These are phyloP conservation scores for Tryphoninae sp. DNA, from an alignment of 2,888 invertebrate genomes.

Conservation along the genomic window DNA sequence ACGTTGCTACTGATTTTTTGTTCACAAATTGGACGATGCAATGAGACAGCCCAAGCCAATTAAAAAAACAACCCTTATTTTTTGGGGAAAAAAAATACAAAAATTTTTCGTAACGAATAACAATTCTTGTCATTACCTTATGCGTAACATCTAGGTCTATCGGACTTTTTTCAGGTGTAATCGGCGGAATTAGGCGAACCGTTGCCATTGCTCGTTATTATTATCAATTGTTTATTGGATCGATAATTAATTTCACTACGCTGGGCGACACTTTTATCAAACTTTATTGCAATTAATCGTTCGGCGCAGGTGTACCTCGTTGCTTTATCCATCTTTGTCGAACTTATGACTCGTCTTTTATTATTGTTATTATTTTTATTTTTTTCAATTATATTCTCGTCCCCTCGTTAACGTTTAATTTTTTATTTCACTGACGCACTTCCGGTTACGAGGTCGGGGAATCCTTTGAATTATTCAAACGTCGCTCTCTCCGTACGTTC, in stretches of 20 bases:
- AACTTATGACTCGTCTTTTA: conserved; percentile 33
- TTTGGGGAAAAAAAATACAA: conserved; percentile 10
- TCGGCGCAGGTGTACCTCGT: conserved; percentile 49
- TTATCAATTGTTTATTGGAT: conserved; percentile 64
- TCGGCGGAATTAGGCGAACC: conserved; percentile 66
- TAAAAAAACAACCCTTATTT: conserved; percentile 45
- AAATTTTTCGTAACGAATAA: conserved; percentile 19
- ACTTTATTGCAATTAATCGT: conserved; percentile 49
- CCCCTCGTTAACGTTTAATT: neutral
- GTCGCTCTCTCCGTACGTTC: neutral
- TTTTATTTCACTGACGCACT: neutral
- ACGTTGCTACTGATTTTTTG: conserved; percentile 20
- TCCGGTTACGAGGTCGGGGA: neutral
- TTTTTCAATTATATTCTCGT: conserved; percentile 6
- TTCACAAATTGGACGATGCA: conserved; percentile 2
- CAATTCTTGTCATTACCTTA: conserved; percentile 61
- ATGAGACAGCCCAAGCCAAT: conserved; percentile 50
- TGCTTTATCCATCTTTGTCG: conserved; percentile 64
- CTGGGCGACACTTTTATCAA: conserved; percentile 52
- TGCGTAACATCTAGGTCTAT: conserved; percentile 65
- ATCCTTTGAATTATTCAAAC: conserved; percentile 18
- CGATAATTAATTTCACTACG: conserved; percentile 57
- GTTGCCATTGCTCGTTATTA: conserved; percentile 64
- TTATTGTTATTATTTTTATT: conserved; percentile 29
- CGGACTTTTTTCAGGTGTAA: conserved; percentile 65